Conservation (phyloP, 2,797 vertebrate species). For the Characodon lateralis region DNA sequence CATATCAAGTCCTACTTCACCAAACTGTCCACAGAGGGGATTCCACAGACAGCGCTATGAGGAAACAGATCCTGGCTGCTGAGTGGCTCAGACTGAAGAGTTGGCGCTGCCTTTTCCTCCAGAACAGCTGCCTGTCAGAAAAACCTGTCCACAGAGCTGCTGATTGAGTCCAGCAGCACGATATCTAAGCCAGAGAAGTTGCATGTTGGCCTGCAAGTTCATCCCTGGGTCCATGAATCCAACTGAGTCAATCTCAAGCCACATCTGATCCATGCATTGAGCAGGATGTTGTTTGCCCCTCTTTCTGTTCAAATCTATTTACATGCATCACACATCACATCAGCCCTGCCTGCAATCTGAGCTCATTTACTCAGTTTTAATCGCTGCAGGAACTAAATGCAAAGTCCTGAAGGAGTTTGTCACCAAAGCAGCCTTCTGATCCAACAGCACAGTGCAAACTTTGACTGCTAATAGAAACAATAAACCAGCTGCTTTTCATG, state of each 20-base stretch:
- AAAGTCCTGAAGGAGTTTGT: not conserved
- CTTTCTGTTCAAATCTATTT: slow-evolving; percentile 52
- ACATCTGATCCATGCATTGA: slow-evolving; percentile 30
- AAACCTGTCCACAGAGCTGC: slow-evolving; percentile 31
- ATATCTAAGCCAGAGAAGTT: slow-evolving; percentile 18
- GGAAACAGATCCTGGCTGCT: slow-evolving; percentile 41
- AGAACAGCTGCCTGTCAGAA: slow-evolving; percentile 19
- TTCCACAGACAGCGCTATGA: slow-evolving; percentile 8
- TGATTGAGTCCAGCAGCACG: slow-evolving; percentile 57
- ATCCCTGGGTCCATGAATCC: not conserved
- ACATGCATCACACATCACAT: slow-evolving; percentile 58
- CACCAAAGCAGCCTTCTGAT: slow-evolving; percentile 24
- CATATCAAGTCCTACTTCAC: slow-evolving; percentile 29
- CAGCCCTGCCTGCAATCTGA: slow-evolving; percentile 42
- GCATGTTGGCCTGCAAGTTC: not conserved
- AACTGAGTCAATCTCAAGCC: not conserved
- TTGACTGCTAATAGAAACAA: slow-evolving; percentile 6
- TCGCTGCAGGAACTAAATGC: slow-evolving; percentile 10
- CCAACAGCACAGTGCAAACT: slow-evolving; percentile 28
- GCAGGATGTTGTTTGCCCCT: slow-evolving; percentile 17
- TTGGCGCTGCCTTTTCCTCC: not conserved
- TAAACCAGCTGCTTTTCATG: too few relatives aligned
- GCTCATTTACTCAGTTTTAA: slow-evolving; percentile 33
- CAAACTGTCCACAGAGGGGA: slow-evolving; percentile 17
- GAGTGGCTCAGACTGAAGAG: not conserved